These are phyloP conservation scores for Frieseomelitta varia DNA, from an alignment of 1,140 invertebrate species.

Conservation along the genomic window DNA sequence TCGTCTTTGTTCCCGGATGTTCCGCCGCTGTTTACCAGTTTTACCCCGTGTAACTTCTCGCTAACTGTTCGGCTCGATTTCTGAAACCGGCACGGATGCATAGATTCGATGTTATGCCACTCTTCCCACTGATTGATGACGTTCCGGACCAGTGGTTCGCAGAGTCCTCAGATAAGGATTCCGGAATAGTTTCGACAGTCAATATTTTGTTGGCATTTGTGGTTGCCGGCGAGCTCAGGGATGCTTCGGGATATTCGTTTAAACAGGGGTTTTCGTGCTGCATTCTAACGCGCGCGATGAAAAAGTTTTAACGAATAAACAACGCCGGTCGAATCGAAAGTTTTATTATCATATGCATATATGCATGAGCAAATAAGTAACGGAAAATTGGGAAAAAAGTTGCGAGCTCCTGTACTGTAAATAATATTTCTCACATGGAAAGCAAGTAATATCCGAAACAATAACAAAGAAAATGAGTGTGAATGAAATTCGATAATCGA, in stretches of 20 bases:
- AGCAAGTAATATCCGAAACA: background rate
- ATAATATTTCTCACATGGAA: too few relatives aligned
- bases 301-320: background rate
- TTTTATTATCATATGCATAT: background rate
- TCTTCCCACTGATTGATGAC: constrained; percentile 18
- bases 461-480: too few relatives aligned
- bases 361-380: background rate
- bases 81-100: constrained; percentile 3
- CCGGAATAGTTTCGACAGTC: constrained; percentile 2
- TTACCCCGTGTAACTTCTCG: background rate
- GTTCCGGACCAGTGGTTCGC: constrained; percentile 15
- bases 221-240: background rate
- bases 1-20: background rate
- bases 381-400: background rate
- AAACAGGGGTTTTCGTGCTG: background rate
- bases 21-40: background rate
- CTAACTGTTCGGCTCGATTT: constrained; percentile 2
- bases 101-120: constrained; percentile 2
- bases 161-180: constrained; percentile 10
- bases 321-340: background rate
- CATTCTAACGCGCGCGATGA: background rate
- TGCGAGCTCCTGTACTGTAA: too few relatives aligned
- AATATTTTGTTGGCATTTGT: constrained; percentile 7
- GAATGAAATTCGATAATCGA: background rate
- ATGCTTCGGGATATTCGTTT: background rate